phyloP scores from a whole-genome alignment of 92 coral and sea anemone species.

The Parazoanthus atlanticus region DNA sequence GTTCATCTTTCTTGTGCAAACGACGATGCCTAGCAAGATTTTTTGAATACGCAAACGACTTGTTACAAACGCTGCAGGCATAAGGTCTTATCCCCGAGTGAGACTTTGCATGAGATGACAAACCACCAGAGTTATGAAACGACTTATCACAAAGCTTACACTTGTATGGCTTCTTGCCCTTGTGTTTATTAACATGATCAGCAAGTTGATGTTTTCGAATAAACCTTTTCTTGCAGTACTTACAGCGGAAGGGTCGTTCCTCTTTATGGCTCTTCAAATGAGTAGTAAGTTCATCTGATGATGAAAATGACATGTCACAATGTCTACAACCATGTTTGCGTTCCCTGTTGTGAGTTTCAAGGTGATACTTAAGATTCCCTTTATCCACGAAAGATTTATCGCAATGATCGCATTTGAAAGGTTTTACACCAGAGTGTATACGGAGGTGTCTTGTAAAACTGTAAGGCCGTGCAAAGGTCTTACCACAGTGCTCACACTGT shows the following conservation, averaged over 20 bases:
- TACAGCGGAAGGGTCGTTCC: slow-evolving; percentile 16
- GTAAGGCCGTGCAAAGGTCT: slow-evolving; percentile 9
- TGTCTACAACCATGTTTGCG: background rate
- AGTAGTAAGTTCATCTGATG: background rate
- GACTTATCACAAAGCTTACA: slow-evolving; percentile 20
- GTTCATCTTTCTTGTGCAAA: slow-evolving; percentile 1
- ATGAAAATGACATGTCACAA: slow-evolving; percentile 22
- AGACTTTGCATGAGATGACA: slow-evolving; percentile 19
- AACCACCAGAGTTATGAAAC: slow-evolving; percentile 8
- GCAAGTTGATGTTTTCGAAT: background rate
- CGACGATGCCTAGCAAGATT: slow-evolving; percentile 15
- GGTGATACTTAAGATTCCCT: background rate
- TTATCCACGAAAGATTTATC: slow-evolving; percentile 19
- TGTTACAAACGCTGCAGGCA: slow-evolving; percentile 8
- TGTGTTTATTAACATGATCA: slow-evolving; percentile 28
- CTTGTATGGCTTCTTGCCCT: slow-evolving; percentile 9
- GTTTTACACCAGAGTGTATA: slow-evolving; percentile 13
- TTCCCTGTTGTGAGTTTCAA: slow-evolving; percentile 3
- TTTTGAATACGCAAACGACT: slow-evolving; percentile 18
- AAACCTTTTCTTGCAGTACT: slow-evolving; percentile 8
- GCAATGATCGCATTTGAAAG: background rate
- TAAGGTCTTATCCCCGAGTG: slow-evolving; percentile 10
- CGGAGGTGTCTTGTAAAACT: slow-evolving; percentile 25
- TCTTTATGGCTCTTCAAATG: slow-evolving; percentile 15
- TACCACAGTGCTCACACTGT: slow-evolving; percentile 9